phyloP scores from a whole-genome alignment of 2,113 vertebrate species.

The Haemorhous mexicanus region DNA sequence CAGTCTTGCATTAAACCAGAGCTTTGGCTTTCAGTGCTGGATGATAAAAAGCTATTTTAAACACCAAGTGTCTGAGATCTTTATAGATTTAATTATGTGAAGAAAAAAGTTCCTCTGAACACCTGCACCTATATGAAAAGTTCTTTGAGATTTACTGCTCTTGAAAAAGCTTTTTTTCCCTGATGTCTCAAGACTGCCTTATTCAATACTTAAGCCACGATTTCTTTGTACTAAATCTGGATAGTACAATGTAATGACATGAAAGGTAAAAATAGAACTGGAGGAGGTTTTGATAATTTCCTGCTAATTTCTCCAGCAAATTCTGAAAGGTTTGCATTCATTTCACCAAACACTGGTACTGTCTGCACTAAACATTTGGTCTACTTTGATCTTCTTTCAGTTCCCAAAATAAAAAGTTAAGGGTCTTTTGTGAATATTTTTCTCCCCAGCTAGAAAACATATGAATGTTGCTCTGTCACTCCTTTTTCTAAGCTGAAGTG shows the following conservation, averaged over 20 bases:
- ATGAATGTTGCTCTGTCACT: background rate
- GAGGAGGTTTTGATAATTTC: constrained; percentile 22
- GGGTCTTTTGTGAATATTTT: background rate
- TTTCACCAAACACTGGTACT: background rate
- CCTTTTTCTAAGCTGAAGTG: background rate
- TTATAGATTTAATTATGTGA: background rate
- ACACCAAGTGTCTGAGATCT: background rate
- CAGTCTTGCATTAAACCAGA: background rate
- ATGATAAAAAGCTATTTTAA: constrained; percentile 17
- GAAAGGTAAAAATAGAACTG: constrained; percentile 32
- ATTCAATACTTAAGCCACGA: background rate
- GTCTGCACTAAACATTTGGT: background rate
- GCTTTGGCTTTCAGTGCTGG: background rate
- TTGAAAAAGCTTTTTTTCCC: background rate
- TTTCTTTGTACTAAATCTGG: constrained; percentile 25
- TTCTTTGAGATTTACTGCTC: background rate
- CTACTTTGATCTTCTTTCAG: constrained; percentile 8
- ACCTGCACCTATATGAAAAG: background rate
- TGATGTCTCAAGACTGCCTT: background rate
- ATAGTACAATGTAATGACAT: background rate
- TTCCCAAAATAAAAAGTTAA: background rate
- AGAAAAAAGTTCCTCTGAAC: background rate
- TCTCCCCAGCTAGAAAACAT: background rate
- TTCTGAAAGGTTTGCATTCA: constrained; percentile 15
- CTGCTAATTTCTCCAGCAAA: constrained; percentile 36